These are phyloP conservation scores for Eretmochelys imbricata DNA, from an alignment of 2,113 vertebrate genomes.

Conservation along the genomic window DNA sequence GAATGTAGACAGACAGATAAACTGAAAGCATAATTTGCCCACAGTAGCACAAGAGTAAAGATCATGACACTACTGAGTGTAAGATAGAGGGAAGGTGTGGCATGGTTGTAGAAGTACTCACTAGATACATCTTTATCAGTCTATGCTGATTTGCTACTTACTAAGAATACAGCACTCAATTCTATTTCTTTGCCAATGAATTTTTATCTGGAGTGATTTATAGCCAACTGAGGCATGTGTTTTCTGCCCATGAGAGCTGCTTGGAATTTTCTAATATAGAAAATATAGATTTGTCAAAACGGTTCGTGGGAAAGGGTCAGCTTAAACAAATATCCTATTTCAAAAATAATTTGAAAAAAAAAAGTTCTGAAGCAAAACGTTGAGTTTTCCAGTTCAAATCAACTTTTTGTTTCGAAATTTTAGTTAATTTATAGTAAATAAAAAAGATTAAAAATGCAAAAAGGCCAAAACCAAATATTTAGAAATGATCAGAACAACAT, in stretches of 20 bases:
- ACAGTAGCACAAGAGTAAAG: background rate
- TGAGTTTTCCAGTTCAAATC: background rate
- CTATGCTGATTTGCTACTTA: background rate
- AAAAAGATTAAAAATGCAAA: background rate
- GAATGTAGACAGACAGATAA: background rate
- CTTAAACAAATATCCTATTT: background rate
- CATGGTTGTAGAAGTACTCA: fast-evolving
- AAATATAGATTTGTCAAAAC: background rate
- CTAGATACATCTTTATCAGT: background rate
- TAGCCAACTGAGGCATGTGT: background rate
- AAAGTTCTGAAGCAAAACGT: background rate
- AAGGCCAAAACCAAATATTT: background rate
- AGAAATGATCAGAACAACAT: background rate
- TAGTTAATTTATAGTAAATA: background rate
- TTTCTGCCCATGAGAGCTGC: background rate
- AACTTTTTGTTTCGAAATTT: background rate
- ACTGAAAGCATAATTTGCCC: background rate
- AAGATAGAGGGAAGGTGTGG: fast-evolving
- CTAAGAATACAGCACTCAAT: background rate
- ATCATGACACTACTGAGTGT: background rate
- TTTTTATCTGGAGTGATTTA: background rate
- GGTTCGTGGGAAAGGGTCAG: background rate
- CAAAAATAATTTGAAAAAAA: background rate
- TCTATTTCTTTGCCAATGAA: background rate
- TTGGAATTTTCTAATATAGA: background rate